These are phyloP conservation scores for Tenebrio molitor DNA, from an alignment of 1,140 invertebrate genomes.

Conservation along the genomic window DNA sequence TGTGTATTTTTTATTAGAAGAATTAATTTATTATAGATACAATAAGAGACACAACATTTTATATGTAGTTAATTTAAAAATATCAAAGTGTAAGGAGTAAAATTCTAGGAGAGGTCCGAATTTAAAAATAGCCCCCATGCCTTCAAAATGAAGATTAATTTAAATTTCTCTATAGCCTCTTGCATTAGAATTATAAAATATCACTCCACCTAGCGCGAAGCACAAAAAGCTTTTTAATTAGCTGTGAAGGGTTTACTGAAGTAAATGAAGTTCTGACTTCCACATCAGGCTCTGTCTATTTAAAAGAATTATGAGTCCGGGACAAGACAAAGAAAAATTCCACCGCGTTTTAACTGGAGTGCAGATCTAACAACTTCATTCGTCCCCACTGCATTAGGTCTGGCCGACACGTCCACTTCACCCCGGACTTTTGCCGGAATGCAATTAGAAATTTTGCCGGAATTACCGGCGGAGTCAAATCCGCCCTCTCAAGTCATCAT, in stretches of 20 bases:
- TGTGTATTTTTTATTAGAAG: too few relatives aligned
- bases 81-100: too few relatives aligned
- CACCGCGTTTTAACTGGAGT: not conserved
- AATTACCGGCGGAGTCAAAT: not conserved
- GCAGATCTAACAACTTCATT: conserved; percentile 19
- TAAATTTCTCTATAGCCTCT: conserved; percentile 14
- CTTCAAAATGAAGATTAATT: conserved; percentile 1
- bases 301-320: conserved; percentile 2
- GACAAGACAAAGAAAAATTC: conserved; percentile 24
- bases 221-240: conserved; percentile 44
- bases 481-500: not conserved
- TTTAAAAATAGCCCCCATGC: too few relatives aligned
- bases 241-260: conserved; percentile 18
- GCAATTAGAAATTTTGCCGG: not conserved
- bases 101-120: too few relatives aligned
- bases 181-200: conserved; percentile 28
- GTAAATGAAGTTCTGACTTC: conserved; percentile 35
- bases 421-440: not conserved
- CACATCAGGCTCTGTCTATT: conserved; percentile 17
- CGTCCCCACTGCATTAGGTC: not conserved
- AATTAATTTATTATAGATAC: too few relatives aligned
- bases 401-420: not conserved
- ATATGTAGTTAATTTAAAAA: too few relatives aligned
- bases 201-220: conserved; percentile 4
- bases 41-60: too few relatives aligned